Evolutionary conservation across 2,113 vertebrate genomes (phyloP), one percentile per base, ranked within the genome.

Genomic region (Marcusenius ussheri): DNA sequence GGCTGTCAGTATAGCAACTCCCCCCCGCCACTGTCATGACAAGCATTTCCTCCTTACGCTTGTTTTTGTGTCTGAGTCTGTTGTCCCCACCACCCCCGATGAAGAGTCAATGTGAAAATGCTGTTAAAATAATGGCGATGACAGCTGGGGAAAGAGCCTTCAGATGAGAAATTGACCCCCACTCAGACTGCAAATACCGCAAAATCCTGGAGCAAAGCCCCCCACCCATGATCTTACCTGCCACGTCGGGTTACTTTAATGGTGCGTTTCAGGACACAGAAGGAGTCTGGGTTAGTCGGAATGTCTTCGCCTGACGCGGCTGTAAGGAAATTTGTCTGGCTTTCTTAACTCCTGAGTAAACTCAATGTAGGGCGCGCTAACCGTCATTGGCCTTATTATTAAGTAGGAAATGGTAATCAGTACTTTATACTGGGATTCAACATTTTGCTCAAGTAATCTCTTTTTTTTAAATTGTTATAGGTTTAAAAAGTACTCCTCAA

Each of bases 221-320:
- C 88, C 88, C 27, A 50, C 0, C 24, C 93, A 91, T 94, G 87
- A 92, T 94, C 91, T 90, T 92, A 92, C 88, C 47, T 92, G 88
- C 91, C 91, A 90, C 92, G 93, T 94, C 91, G 92, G 89, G 15
- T 91, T 83, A 47, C 87, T 77, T 27, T 91, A 87, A 56, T 91
- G 91, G 66, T 56, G 85, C 46, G 89, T 77, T 83, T 90, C 84
- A 88, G 45, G 84, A 56, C 91, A 92, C 91, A 91, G 56, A 90
- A 89, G 13, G 24, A 90, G 88, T 91, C 85, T 93, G 91, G 10
- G 27, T 19, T 10, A 53, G 27, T 51, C 8, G 2, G 31, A n/a
- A 46, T 91, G 70, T 92, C 91, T 85, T 92, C 89, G 86, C 87
- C 91, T 90, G 74, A 90, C 77, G 74, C 4, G 27, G 83, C 42